Conservation (phyloP, 2,888 invertebrate genomes). For the Tyria jacobaeae region DNA sequence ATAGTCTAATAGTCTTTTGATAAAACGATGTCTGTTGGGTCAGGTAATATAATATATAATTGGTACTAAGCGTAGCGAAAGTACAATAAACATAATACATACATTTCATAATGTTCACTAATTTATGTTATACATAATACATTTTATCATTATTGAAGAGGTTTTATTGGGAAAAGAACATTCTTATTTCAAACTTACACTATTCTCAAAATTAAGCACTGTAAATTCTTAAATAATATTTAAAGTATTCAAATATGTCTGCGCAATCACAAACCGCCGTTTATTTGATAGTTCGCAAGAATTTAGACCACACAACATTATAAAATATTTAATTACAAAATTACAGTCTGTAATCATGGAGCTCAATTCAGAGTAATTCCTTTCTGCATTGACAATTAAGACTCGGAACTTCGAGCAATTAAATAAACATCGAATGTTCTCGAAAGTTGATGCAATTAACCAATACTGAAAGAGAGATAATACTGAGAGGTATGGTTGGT, state of each 20-base stretch:
- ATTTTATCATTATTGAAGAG: too few relatives aligned
- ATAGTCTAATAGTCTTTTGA: too few relatives aligned
- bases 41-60: too few relatives aligned
- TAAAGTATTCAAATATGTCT: background rate
- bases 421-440: slow-evolving; percentile 37
- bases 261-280: background rate
- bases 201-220: too few relatives aligned
- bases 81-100: too few relatives aligned
- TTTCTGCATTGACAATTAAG: slow-evolving; percentile 14
- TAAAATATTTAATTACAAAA: slow-evolving; percentile 8
- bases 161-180: too few relatives aligned
- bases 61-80: too few relatives aligned
- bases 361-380: background rate
- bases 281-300: background rate
- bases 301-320: background rate
- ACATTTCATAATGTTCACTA: too few relatives aligned
- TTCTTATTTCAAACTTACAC: too few relatives aligned
- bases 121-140: too few relatives aligned
- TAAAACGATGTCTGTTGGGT: too few relatives aligned
- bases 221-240: too few relatives aligned
- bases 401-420: slow-evolving; percentile 13
- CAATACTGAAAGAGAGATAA: slow-evolving; percentile 39
- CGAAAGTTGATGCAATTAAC: slow-evolving; percentile 47
- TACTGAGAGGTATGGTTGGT: slow-evolving; percentile 37
- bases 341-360: background rate